Percentiles rank a stretch among this genome's conserved stretches.
phyloP scores from a whole-genome alignment of 2,113 vertebrate genomes.

The Caretta caretta region DNA sequence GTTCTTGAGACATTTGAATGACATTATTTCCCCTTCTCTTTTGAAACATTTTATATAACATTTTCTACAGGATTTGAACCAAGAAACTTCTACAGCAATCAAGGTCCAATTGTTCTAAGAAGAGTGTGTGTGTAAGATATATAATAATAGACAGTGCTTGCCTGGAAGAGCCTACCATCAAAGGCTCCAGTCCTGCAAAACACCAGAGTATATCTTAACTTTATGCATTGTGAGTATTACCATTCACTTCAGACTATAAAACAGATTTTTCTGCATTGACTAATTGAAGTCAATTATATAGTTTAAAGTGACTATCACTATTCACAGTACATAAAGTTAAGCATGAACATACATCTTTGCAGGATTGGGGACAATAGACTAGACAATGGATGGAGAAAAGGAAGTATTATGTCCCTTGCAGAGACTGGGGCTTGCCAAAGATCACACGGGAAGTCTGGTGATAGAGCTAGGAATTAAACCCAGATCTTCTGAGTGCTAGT shows the following conservation, averaged over 20 bases:
- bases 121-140: constrained; percentile 21
- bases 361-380: background rate
- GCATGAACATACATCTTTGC: background rate
- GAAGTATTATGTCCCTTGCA: background rate
- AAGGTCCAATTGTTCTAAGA: constrained; percentile 7
- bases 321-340: background rate
- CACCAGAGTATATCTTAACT: background rate
- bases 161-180: background rate
- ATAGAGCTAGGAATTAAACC: too few relatives aligned
- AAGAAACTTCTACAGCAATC: constrained; percentile 28
- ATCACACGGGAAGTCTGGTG: too few relatives aligned
- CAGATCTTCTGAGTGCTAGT: too few relatives aligned
- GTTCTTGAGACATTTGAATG: background rate
- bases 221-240: background rate
- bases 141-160: background rate
- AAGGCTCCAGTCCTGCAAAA: background rate
- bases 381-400: background rate
- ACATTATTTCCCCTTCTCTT: constrained; percentile 11
- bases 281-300: background rate
- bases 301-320: background rate
- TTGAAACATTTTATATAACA: constrained; percentile 55
- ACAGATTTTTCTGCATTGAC: background rate
- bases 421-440: background rate
- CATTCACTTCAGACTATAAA: background rate
- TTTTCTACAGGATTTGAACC: constrained; percentile 34